Evolutionary conservation across 2,113 vertebrate genomes (phyloP), one percentile per base, ranked within the genome.

Genomic region (Pardalotus punctatus): DNA sequence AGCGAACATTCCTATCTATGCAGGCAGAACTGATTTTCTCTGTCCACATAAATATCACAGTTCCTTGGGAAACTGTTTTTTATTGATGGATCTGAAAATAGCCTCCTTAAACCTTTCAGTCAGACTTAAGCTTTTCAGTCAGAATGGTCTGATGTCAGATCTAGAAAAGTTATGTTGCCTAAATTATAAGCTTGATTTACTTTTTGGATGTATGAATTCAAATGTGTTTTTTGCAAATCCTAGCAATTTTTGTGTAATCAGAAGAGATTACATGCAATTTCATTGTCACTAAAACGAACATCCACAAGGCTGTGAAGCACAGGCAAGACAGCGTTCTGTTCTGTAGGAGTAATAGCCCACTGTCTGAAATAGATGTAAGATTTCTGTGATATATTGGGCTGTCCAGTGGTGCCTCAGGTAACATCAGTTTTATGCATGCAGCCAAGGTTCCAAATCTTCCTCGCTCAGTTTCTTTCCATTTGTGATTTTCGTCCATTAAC

Each of bases 211-310:
- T 38, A 74, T 64, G 69, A 86, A 94, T 89, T 95, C 69, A 94
- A 92, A 89, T 74, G 43, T 38, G 57, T 92, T 94, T 89, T 89
- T 92, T 85, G 40, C 84, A 95, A 95, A 91, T 91, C 70, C 78
- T 81, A 87, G 73, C 81, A 89, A 96, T 95, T 95, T 86, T 80
- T 38, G 29, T 88, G 82, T 93, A 95, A 94, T 93, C 76, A 74
- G 90, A 86, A 90, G 82, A 93, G 80, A 88, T 86, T 95, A 88
- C 56, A 9, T 73, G 56, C 64, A 88, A 83, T 94, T 97, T 86
- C 51, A 47, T 57, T 96, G 94, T 94, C 95, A 88, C 76, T 83
- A 61, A 83, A 92, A 82, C 14, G 66, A 90, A 78, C 54, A 90
- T 88, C 33, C 35, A 22, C 76, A 66, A 86, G 56, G 16, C 67